Evolutionary conservation across 2,113 vertebrate genomes (phyloP).

Genomic region (Plotosus lineatus): DNA sequence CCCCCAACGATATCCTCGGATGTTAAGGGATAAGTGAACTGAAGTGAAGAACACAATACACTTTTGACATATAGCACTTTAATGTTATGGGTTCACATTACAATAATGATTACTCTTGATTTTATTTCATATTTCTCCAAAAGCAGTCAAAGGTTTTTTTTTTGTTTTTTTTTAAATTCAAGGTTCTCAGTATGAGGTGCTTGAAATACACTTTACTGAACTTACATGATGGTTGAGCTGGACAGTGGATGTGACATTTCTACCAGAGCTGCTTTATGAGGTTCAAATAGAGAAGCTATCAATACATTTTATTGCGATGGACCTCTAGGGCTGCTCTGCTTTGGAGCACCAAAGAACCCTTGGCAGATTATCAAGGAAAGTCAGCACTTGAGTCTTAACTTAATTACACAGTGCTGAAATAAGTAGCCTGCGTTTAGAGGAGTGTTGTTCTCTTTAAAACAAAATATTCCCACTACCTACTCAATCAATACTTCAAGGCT

Average conservation of each 20-base stretch:
- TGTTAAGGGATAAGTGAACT: no score
- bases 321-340: background rate
- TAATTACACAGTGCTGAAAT: constrained; percentile 6
- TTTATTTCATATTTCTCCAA: background rate
- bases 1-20: no score
- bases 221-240: background rate
- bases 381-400: background rate
- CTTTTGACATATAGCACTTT: background rate
- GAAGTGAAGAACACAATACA: background rate
- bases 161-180: no score
- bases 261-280: constrained; percentile 22
- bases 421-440: background rate
- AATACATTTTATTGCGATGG: constrained; percentile 5
- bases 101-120: background rate
- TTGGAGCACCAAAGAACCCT: background rate
- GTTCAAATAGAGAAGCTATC: constrained; percentile 4
- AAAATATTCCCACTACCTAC: background rate
- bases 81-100: background rate
- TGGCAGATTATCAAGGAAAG: constrained; percentile 13
- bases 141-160: no score
- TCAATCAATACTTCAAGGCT: background rate
- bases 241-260: background rate
- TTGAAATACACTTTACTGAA: background rate
- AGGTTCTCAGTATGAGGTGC: background rate
- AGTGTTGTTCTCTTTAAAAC: background rate